Percentiles rank a stretch among this genome's conserved stretches.
Evolutionary conservation across 2,113 vertebrate genomes (phyloP).

Genomic region (Cromileptes altivelis): DNA sequence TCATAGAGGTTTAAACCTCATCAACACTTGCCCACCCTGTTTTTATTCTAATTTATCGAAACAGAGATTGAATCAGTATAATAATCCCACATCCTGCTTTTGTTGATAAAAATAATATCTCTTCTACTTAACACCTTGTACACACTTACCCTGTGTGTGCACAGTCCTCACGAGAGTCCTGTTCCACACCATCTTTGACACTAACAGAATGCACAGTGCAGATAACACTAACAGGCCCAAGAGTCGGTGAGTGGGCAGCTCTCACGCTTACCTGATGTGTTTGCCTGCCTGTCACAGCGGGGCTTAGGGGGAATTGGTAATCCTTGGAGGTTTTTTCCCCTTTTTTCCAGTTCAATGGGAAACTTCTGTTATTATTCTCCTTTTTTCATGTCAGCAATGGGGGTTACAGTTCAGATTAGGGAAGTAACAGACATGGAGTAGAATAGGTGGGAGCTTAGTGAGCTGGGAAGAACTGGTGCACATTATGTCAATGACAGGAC

Average conservation of each 20-base stretch:
- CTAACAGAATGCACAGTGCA: conserved; percentile 6
- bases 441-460: conserved; percentile 13
- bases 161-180: conserved; percentile 7
- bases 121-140: neutral
- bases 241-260: neutral
- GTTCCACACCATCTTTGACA: neutral
- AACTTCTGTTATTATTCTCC: neutral
- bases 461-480: neutral
- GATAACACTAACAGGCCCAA: conserved; percentile 4
- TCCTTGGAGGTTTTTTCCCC: neutral
- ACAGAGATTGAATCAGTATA: neutral
- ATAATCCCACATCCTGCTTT: neutral
- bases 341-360: conserved; percentile 22
- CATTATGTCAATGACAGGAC: conserved; percentile 27
- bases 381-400: neutral
- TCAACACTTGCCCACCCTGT: neutral
- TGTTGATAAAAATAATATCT: conserved; percentile 6
- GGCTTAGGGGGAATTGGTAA: neutral
- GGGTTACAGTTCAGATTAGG: conserved; percentile 9
- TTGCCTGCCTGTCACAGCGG: neutral
- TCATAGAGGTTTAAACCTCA: neutral
- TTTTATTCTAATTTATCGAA: conserved; percentile 3
- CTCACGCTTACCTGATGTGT: conserved; percentile 8
- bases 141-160: conserved; percentile 16
- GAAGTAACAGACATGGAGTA: neutral